phyloP scores from a whole-genome alignment of 2,888 invertebrate species.

The Eupithecia centaureata region DNA sequence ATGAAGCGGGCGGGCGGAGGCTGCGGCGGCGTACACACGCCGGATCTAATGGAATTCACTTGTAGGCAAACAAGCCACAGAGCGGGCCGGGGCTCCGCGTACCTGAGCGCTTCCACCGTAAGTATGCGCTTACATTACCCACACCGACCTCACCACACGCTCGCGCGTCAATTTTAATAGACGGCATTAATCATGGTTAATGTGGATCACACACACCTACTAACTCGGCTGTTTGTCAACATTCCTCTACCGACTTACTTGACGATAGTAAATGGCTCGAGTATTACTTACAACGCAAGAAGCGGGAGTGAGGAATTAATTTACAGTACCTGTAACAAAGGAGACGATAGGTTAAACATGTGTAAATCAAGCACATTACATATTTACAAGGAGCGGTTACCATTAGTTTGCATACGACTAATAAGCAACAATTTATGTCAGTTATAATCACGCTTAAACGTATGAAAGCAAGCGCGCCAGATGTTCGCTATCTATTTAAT shows the following conservation, averaged over 20 bases:
- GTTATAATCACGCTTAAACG: neutral
- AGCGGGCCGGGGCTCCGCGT: slow-evolving; percentile 59
- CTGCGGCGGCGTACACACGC: slow-evolving; percentile 74
- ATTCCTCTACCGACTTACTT: slow-evolving; percentile 40
- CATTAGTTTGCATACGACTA: neutral
- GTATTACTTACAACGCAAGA: slow-evolving; percentile 36
- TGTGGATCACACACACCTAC: slow-evolving; percentile 41
- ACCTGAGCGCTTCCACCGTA: slow-evolving; percentile 57
- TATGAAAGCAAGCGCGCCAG: neutral
- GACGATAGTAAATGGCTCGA: slow-evolving; percentile 35
- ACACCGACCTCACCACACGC: slow-evolving; percentile 37
- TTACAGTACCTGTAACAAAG: slow-evolving; percentile 48
- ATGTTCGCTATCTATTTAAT: neutral
- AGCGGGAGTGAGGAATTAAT: slow-evolving; percentile 22
- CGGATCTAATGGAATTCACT: slow-evolving; percentile 83
- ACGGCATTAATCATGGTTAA: slow-evolving; percentile 46
- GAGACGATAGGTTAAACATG: slow-evolving; percentile 21
- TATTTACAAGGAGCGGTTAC: slow-evolving; percentile 5
- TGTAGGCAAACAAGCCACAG: slow-evolving; percentile 82
- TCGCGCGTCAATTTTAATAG: slow-evolving; percentile 46
- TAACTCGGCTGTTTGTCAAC: slow-evolving; percentile 42
- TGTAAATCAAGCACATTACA: slow-evolving; percentile 13
- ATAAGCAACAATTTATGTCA: neutral
- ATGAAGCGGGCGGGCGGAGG: slow-evolving; percentile 75
- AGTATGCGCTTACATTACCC: slow-evolving; percentile 57